Conservation (phyloP, 2,888 invertebrate genomes). For the Protula sp. region DNA sequence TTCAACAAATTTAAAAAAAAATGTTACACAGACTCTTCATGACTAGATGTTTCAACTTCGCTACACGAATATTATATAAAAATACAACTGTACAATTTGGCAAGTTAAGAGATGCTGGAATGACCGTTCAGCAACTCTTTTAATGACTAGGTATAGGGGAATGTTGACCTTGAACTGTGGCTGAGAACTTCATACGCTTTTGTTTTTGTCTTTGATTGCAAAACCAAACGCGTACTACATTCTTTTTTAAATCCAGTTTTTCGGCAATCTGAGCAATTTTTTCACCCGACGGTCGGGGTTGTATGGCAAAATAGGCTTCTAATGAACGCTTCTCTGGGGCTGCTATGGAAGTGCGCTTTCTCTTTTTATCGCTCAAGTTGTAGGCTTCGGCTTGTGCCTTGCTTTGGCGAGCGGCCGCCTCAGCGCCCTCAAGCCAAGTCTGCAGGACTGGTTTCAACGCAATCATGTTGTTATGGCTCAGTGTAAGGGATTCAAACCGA, state of each 20-base stretch:
- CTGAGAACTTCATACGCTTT: conserved; percentile 55
- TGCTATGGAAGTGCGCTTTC: conserved; percentile 97
- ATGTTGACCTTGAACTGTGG: conserved; percentile 19
- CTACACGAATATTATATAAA: too few relatives aligned
- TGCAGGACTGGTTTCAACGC: conserved; percentile 97
- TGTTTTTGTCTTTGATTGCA: conserved; percentile 91
- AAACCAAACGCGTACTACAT: conserved; percentile 99
- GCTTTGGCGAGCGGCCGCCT: conserved; percentile 41
- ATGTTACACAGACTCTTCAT: too few relatives aligned
- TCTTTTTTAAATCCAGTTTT: conserved; percentile 98
- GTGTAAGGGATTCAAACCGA: conserved; percentile 94
- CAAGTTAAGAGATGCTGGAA: too few relatives aligned
- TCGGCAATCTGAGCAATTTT: conserved; percentile 99
- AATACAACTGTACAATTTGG: too few relatives aligned
- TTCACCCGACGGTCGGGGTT: conserved; percentile 96
- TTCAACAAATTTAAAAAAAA: too few relatives aligned
- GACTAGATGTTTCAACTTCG: too few relatives aligned
- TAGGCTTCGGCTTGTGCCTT: conserved; percentile 7
- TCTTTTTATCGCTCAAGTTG: conserved; percentile 75
- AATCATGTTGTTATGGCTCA: conserved; percentile 99
- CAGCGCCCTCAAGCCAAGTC: conserved; percentile 96
- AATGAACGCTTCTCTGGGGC: conserved; percentile 94
- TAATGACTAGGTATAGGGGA: not conserved
- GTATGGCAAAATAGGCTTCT: conserved; percentile 96
- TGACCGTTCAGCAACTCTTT: too few relatives aligned